A percentile compares a stretch with the other conserved stretches of the same genome.
phyloP scores from a whole-genome alignment of 2,888 invertebrate species.

The Orgyia antiqua region DNA sequence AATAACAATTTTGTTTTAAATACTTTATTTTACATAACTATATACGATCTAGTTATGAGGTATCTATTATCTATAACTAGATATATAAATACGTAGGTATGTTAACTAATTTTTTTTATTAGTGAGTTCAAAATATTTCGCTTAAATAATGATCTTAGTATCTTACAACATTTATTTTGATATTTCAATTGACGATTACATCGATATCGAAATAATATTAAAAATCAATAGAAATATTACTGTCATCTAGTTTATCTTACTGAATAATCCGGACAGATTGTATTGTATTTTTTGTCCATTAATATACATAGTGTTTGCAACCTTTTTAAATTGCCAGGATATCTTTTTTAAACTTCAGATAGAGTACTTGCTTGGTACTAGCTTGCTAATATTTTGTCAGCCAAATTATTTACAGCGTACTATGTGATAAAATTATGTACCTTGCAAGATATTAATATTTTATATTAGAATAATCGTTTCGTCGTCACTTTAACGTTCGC shows the following conservation, averaged over 20 bases:
- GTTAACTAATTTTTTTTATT: constrained; percentile 16
- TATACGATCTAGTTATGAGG: constrained; percentile 2
- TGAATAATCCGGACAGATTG: background rate
- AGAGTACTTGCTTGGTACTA: too few relatives aligned
- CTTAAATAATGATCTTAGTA: constrained; percentile 26
- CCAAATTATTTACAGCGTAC: constrained; percentile 20
- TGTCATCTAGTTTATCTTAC: too few relatives aligned
- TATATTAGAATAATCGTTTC: too few relatives aligned
- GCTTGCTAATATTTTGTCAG: constrained; percentile 21
- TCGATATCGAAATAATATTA: constrained; percentile 12
- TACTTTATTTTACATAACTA: constrained; percentile 15
- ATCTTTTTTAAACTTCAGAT: too few relatives aligned
- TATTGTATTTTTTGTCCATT: background rate
- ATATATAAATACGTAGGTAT: constrained; percentile 24
- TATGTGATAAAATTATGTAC: too few relatives aligned
- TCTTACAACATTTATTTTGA: constrained; percentile 22
- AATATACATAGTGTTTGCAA: background rate
- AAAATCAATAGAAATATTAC: too few relatives aligned
- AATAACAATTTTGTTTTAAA: constrained; percentile 11
- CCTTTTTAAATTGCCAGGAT: too few relatives aligned
- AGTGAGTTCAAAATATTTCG: constrained; percentile 13
- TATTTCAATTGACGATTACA: constrained; percentile 37
- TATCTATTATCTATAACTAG: constrained; percentile 24
- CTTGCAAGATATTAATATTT: too few relatives aligned
- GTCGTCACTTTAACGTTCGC: too few relatives aligned